Conservation (phyloP, 2,888 invertebrate species). For the Eupithecia centaureata region DNA sequence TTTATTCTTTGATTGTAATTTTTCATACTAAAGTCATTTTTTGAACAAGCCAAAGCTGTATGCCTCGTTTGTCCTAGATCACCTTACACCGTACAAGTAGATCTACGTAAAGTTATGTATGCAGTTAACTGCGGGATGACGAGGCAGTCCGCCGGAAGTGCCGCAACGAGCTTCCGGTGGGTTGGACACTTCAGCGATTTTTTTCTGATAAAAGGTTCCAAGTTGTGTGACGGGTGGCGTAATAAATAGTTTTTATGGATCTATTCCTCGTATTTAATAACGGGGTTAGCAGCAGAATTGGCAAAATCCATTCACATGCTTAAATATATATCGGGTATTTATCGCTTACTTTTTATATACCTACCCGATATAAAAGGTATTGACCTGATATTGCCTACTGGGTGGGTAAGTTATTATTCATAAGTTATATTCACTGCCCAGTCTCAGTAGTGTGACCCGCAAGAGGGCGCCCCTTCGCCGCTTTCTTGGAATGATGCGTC, state of each 20-base stretch:
- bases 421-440: no score
- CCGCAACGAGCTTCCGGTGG: slow-evolving; percentile 44
- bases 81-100: slow-evolving; percentile 1
- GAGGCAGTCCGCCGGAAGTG: slow-evolving; percentile 45
- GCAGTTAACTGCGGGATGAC: slow-evolving; percentile 44
- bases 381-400: no score
- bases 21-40: not conserved
- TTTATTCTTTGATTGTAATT: no score
- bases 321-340: no score
- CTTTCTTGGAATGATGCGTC: no score
- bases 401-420: no score
- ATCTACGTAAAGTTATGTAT: slow-evolving; percentile 30
- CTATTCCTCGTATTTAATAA: slow-evolving; percentile 1
- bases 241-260: slow-evolving; percentile 17
- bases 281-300: not conserved
- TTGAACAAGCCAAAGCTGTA: not conserved
- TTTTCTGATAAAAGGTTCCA: slow-evolving; percentile 23
- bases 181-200: slow-evolving; percentile 36
- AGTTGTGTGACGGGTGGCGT: slow-evolving; percentile 12
- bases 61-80: not conserved
- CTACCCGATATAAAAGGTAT: no score
- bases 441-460: no score
- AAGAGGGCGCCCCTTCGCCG: no score
- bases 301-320: no score
- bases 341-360: no score